These are phyloP conservation scores for Acanthococcus lagerstroemiae DNA, from an alignment of 2,888 invertebrate genomes.

Conservation along the genomic window DNA sequence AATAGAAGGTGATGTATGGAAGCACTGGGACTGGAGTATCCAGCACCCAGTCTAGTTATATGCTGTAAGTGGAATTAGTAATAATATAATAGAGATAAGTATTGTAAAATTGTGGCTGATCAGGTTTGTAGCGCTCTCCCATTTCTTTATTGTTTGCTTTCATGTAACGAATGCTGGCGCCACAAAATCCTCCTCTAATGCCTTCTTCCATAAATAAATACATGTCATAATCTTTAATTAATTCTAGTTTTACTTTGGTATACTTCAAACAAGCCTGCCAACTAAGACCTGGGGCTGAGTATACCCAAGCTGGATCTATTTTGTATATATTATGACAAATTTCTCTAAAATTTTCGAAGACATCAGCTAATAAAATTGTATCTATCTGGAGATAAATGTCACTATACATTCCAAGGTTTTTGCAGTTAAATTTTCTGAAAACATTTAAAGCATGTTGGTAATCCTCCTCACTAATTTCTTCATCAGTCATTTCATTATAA, in stretches of 20 bases:
- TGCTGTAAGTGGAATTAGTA: no score
- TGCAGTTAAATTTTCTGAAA: constrained; percentile 1
- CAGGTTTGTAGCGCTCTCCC: background rate
- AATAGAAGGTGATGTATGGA: no score
- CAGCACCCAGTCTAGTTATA: no score
- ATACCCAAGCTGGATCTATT: constrained; percentile 18
- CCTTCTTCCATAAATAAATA: constrained; percentile 7
- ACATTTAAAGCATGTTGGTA: constrained; percentile 11
- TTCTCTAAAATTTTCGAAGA: constrained; percentile 39
- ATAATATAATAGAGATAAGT: constrained; percentile 19
- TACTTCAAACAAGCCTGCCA: constrained; percentile 3
- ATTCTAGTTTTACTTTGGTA: constrained; percentile 8
- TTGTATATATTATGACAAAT: constrained; percentile 11
- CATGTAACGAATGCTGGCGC: background rate
- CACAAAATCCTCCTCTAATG: constrained; percentile 7
- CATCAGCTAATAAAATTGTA: background rate
- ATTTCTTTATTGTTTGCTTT: constrained; percentile 3
- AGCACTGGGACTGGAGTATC: no score
- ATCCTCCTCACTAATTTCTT: constrained; percentile 1
- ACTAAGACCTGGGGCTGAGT: constrained; percentile 12
- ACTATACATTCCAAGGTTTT: no score
- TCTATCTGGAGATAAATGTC: no score
- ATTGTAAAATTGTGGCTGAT: background rate
- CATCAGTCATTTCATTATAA: constrained; percentile 14
- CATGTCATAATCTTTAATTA: constrained; percentile 10